Percentiles rank a stretch among this genome's conserved stretches.
phyloP scores from a whole-genome alignment of 2,113 vertebrate species.

The Corythornis vintsioides region DNA sequence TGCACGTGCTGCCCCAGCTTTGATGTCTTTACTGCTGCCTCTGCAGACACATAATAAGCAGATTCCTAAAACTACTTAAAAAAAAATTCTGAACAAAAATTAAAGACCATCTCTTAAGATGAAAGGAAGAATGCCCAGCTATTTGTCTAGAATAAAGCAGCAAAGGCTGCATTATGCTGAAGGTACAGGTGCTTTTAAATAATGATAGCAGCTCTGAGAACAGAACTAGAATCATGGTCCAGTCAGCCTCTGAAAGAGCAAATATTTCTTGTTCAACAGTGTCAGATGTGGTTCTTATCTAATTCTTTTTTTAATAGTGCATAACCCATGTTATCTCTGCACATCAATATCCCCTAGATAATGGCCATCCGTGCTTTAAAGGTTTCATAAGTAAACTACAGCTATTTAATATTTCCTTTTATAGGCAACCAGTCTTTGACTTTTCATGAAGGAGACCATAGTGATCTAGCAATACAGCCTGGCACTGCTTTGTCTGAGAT shows the following conservation, averaged over 20 bases:
- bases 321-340: background rate
- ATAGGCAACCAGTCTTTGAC: constrained; percentile 2
- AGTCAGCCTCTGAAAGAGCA: background rate
- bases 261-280: background rate
- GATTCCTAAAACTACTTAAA: background rate
- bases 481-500: constrained; percentile 62
- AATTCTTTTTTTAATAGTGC: background rate
- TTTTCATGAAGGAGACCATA: constrained; percentile 42
- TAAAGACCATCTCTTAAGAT: background rate
- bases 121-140: constrained; percentile 4
- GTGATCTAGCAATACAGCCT: constrained; percentile 2
- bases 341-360: background rate
- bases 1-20: rapidly evolving
- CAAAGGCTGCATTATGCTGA: background rate
- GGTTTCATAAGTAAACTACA: constrained; percentile 38
- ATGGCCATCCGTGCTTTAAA: background rate
- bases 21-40: background rate
- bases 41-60: background rate
- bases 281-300: background rate
- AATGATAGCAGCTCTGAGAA: background rate
- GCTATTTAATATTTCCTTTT: constrained; percentile 61
- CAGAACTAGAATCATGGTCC: background rate
- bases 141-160: constrained; percentile 13
- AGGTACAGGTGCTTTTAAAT: background rate
- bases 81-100: background rate